A percentile compares a stretch with the other conserved stretches of the same genome.
Evolutionary conservation across 2,888 invertebrate genomes (phyloP).

Genomic region (Melinaea marsaeus): DNA sequence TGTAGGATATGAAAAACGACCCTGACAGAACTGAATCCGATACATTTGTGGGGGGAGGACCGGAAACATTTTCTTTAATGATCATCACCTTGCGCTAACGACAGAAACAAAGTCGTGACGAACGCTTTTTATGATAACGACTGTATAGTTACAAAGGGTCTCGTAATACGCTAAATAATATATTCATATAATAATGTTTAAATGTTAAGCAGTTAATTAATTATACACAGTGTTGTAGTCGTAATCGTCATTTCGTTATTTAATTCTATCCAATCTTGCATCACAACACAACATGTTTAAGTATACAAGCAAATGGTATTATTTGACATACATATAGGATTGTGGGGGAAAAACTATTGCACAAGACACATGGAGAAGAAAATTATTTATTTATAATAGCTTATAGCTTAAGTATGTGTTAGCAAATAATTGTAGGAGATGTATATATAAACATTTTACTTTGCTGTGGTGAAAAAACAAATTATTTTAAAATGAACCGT

Average conservation of each 20-base stretch:
- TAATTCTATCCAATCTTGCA: too few relatives aligned
- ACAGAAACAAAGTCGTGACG: conserved; percentile 18
- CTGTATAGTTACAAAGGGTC: not conserved
- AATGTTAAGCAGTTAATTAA: not conserved
- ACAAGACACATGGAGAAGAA: too few relatives aligned
- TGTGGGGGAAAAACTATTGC: too few relatives aligned
- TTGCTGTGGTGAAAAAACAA: too few relatives aligned
- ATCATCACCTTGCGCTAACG: conserved; percentile 38
- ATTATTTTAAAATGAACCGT: too few relatives aligned
- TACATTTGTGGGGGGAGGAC: conserved; percentile 44
- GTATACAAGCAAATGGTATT: conserved; percentile 9
- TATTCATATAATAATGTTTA: not conserved
- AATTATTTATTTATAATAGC: too few relatives aligned
- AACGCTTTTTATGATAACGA: conserved; percentile 9
- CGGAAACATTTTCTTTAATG: conserved; percentile 61
- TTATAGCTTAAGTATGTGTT: too few relatives aligned
- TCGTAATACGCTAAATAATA: not conserved
- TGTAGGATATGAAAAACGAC: conserved; percentile 58
- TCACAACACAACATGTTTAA: not conserved
- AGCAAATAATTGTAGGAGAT: too few relatives aligned
- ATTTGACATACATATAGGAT: conserved; percentile 20
- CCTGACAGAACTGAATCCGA: conserved; percentile 53
- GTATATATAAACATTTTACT: too few relatives aligned
- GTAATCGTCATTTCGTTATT: too few relatives aligned
- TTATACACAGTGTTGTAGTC: not conserved